Evolutionary conservation across 1,140 invertebrate genomes (phyloP).

Genomic region (Vollenhovia emeryi): DNA sequence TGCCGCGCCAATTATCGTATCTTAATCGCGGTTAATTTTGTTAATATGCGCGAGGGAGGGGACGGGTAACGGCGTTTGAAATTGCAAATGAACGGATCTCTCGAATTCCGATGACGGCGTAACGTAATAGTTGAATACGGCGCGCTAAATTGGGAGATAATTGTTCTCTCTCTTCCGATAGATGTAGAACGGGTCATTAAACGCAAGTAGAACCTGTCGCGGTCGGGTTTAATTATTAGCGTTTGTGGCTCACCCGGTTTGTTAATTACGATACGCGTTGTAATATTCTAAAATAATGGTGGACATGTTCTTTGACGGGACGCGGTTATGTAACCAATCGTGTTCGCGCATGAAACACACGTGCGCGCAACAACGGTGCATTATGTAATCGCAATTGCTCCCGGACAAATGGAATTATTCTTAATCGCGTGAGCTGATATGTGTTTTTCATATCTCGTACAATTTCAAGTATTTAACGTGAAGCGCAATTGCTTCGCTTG

Average conservation of each 20-base stretch:
- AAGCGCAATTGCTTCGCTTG: not conserved
- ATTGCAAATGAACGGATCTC: constrained; percentile 12
- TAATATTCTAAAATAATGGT: constrained; percentile 19
- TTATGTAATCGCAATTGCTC: not conserved
- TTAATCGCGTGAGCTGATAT: not conserved
- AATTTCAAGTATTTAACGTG: not conserved
- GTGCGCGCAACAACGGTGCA: not conserved
- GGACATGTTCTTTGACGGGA: constrained; percentile 6
- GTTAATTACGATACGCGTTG: constrained; percentile 4
- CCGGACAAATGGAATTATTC: not conserved
- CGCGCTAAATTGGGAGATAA: constrained; percentile 25
- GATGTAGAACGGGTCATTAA: constrained; percentile 24
- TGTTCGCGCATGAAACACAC: not conserved
- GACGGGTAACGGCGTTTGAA: not conserved
- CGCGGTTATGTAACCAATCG: constrained; percentile 31
- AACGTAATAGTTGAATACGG: not conserved
- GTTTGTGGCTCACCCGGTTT: not conserved
- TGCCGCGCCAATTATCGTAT: not conserved
- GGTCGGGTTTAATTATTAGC: constrained; percentile 22
- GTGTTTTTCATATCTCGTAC: not conserved
- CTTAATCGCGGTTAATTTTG: not conserved
- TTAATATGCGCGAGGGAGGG: not conserved
- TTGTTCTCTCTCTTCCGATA: constrained; percentile 6
- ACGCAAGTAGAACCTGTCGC: not conserved
- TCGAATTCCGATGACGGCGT: not conserved